phyloP scores from a whole-genome alignment of 2,888 invertebrate species.

The Ornithoptera alexandrae region DNA sequence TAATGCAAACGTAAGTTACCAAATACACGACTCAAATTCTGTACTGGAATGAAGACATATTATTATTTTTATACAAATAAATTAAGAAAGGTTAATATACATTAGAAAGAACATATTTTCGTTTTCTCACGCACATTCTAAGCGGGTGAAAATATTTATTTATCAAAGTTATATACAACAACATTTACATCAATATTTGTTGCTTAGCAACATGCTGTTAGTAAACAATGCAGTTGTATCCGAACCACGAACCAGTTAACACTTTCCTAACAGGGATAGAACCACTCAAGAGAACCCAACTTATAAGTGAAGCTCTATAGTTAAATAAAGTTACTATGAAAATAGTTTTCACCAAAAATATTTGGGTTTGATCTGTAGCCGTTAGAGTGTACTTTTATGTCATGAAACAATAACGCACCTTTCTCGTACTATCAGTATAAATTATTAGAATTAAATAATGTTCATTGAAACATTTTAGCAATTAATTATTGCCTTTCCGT shows the following conservation, averaged over 20 bases:
- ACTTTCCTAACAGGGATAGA: slow-evolving; percentile 24
- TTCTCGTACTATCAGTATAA: not conserved
- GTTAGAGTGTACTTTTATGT: slow-evolving; percentile 6
- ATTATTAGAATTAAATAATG: not conserved
- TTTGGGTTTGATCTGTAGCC: slow-evolving; percentile 11
- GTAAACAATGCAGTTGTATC: slow-evolving; percentile 26
- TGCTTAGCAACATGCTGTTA: slow-evolving; percentile 28
- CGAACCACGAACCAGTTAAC: slow-evolving; percentile 23
- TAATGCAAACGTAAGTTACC: too few relatives aligned
- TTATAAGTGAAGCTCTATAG: slow-evolving; percentile 19
- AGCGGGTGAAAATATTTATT: not conserved
- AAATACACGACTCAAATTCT: too few relatives aligned
- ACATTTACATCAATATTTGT: slow-evolving; percentile 17
- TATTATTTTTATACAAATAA: too few relatives aligned
- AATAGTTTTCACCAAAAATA: slow-evolving; percentile 22
- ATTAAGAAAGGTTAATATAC: too few relatives aligned
- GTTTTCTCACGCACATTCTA: not conserved
- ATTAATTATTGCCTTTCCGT: too few relatives aligned
- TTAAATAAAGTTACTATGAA: slow-evolving; percentile 6
- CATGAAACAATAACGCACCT: slow-evolving; percentile 1
- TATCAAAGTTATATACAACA: not conserved
- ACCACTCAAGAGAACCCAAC: slow-evolving; percentile 13
- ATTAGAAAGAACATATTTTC: too few relatives aligned
- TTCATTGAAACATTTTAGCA: too few relatives aligned
- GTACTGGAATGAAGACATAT: too few relatives aligned